Evolutionary conservation across 30 jellyfish, hydroid and myxozoan species (phyloP).

Genomic region (Hydractinia echinata): DNA sequence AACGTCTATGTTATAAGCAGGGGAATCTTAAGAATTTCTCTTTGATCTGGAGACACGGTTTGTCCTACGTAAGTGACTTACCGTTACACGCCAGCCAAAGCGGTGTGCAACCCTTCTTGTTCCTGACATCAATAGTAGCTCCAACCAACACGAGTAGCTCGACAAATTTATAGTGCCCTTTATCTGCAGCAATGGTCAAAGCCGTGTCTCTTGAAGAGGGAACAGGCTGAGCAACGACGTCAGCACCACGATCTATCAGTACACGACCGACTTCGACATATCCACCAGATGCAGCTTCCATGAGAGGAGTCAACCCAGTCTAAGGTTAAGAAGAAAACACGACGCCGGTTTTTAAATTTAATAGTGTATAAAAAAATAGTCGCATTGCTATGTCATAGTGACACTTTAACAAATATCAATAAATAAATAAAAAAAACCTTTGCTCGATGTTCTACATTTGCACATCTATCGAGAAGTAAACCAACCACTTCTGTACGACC

Average conservation of each 20-base stretch:
- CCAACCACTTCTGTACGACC: constrained; percentile 98
- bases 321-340: not conserved
- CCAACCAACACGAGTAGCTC: constrained; percentile 62
- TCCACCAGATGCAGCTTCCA: constrained; percentile 99
- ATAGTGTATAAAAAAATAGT: not conserved
- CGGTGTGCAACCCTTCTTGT: constrained; percentile 96
- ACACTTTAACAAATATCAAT: not conserved
- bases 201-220: constrained; percentile 99
- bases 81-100: constrained; percentile 97
- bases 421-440: constrained; percentile 50
- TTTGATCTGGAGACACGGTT: too few species aligned
- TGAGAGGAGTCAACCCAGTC: constrained; percentile 98
- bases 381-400: not conserved
- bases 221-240: constrained; percentile 93
- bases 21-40: too few species aligned
- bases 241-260: constrained; percentile 92
- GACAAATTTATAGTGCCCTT: constrained; percentile 92
- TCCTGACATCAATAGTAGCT: constrained; percentile 82
- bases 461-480: constrained; percentile 80
- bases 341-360: not conserved
- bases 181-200: constrained; percentile 91
- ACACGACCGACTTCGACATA: constrained; percentile 97
- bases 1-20: not conserved
- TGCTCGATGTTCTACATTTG: constrained; percentile 97
- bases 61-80: constrained; percentile 1